Evolutionary conservation across 2,797 vertebrate genomes (phyloP), one percentile per base, ranked within the genome.

Genomic region (Zenarchopterus dispar): DNA sequence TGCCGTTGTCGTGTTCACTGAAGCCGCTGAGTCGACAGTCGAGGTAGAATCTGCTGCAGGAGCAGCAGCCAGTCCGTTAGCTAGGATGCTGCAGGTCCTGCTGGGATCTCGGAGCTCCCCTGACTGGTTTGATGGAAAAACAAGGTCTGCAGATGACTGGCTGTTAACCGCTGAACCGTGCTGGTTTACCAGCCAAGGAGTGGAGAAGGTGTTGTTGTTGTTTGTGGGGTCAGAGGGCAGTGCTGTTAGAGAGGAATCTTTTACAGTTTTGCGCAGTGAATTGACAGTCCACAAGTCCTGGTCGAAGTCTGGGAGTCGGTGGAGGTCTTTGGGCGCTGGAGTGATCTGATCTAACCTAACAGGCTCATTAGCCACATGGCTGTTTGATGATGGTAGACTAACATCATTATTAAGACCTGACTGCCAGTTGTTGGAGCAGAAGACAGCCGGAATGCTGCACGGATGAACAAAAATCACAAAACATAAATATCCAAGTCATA

Each of bases 401-500:
- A 41, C 13, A 21, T 90, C 85, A 61, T 78, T 26, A 56, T 85
- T 84, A 58, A 90, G 58, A 45, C 88, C 80, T 15, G 94, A 91
- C 67, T 92, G 93, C 92, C 96, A 96, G 88, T 95, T 97, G 81
- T 96, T 98, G 78, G 94, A 95, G 77, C 94, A 93, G 67, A 97
- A 94, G 62, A 88, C 92, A 5, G 95, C 91, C 56, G 95, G 95
- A 84, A 97, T 94, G 85, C 97, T 99, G 91, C 19, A 73, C 53
- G 8, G 36, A 22, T 33, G 70, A 72, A 75, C 15, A 67, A 61
- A 65, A 71, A 39, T 39, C 36, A 39, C 16, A 43, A 52, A 16
- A 18, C 3, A 22, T 3, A 16, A 75, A 18, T 22, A 51, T 53
- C 26, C 18, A 39, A 39, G 5, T 16, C 11, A 39, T 39, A 39